These are phyloP conservation scores for Sebastolobus alascanus DNA, from an alignment of 2,797 vertebrate species.

Conservation along the genomic window DNA sequence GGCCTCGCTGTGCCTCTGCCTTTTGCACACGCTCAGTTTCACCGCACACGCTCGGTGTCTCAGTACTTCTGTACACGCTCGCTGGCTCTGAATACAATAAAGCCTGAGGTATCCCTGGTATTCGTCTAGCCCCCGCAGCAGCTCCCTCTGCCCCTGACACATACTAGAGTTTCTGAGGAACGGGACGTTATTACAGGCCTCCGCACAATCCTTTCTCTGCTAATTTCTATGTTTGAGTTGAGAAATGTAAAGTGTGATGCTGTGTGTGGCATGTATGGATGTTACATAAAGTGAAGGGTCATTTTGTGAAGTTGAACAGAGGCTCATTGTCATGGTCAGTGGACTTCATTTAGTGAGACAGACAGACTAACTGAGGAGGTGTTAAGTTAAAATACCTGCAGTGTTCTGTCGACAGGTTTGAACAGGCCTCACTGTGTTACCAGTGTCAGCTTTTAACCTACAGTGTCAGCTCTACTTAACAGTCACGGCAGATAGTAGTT, in stretches of 20 bases:
- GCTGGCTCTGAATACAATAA: slow-evolving; percentile 70
- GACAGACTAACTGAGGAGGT: slow-evolving; percentile 20
- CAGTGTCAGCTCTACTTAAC: slow-evolving; percentile 19
- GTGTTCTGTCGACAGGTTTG: slow-evolving; percentile 54
- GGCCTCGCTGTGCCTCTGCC: slow-evolving; percentile 42
- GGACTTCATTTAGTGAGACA: slow-evolving; percentile 16
- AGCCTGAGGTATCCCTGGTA: slow-evolving; percentile 88
- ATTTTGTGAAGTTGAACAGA: slow-evolving; percentile 37
- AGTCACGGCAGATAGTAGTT: background rate
- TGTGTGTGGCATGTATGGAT: slow-evolving; percentile 40
- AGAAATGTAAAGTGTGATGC: slow-evolving; percentile 36
- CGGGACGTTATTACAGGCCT: slow-evolving; percentile 61
- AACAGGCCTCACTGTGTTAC: slow-evolving; percentile 29
- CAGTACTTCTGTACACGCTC: slow-evolving; percentile 56
- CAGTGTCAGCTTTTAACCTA: slow-evolving; percentile 24
- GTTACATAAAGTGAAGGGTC: slow-evolving; percentile 44
- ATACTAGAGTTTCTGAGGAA: slow-evolving; percentile 48
- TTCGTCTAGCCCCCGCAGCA: slow-evolving; percentile 84
- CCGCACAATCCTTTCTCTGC: slow-evolving; percentile 25
- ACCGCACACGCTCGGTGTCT: slow-evolving; percentile 48
- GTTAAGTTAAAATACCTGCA: slow-evolving; percentile 39
- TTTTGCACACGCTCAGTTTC: slow-evolving; percentile 65
- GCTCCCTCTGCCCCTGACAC: slow-evolving; percentile 81
- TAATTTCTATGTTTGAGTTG: slow-evolving; percentile 61
- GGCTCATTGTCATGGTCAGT: slow-evolving; percentile 25